Evolutionary conservation across 2,888 invertebrate species (phyloP).

Genomic region (Fragum fragum): DNA sequence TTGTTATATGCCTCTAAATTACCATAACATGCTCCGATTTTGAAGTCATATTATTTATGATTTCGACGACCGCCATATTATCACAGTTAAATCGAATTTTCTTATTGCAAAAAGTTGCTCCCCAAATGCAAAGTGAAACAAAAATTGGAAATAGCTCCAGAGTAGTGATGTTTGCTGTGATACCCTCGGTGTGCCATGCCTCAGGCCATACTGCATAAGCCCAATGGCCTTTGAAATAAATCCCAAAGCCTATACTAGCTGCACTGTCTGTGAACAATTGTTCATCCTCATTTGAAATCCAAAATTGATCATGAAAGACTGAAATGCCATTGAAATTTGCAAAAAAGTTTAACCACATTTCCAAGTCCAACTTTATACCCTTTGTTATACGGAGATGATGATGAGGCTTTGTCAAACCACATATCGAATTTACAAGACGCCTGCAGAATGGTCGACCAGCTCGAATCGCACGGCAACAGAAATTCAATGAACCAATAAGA

Average conservation of each 20-base stretch:
- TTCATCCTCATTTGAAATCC: conserved; percentile 39
- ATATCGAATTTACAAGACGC: conserved; percentile 40
- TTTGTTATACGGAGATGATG: conserved; percentile 37
- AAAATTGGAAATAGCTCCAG: conserved; percentile 39
- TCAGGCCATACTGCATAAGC: conserved; percentile 19
- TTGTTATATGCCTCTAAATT: conserved; percentile 4
- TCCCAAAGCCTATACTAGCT: conserved; percentile 30
- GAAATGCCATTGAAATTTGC: conserved; percentile 37
- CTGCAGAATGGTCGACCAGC: conserved; percentile 47
- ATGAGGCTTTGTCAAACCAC: conserved; percentile 37
- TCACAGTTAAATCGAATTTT: conserved; percentile 33
- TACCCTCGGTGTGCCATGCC: conserved; percentile 11
- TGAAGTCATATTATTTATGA: conserved; percentile 14
- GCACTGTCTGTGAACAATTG: conserved; percentile 51
- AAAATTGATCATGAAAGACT: conserved; percentile 42
- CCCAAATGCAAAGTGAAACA: conserved; percentile 29
- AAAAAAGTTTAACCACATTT: conserved; percentile 47
- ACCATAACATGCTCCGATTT: conserved; percentile 21
- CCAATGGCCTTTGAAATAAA: conserved; percentile 36
- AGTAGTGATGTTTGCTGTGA: conserved; percentile 19
- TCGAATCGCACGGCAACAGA: conserved; percentile 38
- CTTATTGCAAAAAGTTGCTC: conserved; percentile 7
- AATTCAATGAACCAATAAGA: conserved; percentile 39
- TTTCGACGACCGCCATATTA: conserved; percentile 21
- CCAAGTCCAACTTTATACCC: conserved; percentile 29